Conservation (phyloP, 2,888 invertebrate genomes). For the Drosophila flavopinicola region DNA sequence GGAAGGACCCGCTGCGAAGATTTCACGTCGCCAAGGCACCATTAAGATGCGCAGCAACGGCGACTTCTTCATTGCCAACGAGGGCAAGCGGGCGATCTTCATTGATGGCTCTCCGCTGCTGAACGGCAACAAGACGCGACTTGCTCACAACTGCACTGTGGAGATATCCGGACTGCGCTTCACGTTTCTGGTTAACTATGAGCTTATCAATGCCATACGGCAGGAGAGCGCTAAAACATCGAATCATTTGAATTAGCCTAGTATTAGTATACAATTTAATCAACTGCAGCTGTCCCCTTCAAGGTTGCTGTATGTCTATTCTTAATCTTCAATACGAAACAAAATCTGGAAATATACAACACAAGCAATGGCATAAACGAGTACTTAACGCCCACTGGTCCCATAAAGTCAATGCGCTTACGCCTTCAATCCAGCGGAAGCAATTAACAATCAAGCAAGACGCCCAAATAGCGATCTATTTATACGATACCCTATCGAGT, state of each 20-base stretch:
- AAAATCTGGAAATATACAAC: constrained; percentile 49
- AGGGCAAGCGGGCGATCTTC: constrained; percentile 96
- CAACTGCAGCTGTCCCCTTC: constrained; percentile 18
- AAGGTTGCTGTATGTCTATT: constrained; percentile 42
- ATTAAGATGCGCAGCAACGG: constrained; percentile 95
- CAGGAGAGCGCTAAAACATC: constrained; percentile 94
- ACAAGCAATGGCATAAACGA: constrained; percentile 29
- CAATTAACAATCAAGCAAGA: constrained; percentile 23
- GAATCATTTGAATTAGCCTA: constrained; percentile 84
- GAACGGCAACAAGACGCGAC: constrained; percentile 93
- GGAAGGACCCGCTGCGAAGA: constrained; percentile 97
- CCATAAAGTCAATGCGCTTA: constrained; percentile 40
- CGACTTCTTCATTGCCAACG: constrained; percentile 97
- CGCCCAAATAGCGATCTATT: constrained; percentile 2
- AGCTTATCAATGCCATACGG: constrained; percentile 94
- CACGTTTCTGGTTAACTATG: constrained; percentile 96
- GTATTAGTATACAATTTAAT: constrained; percentile 11
- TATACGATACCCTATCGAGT: constrained; percentile 1
- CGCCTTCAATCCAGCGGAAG: constrained; percentile 64
- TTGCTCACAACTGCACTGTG: constrained; percentile 96
- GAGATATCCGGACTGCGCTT: constrained; percentile 97
- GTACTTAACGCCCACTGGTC: constrained; percentile 48
- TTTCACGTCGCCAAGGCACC: constrained; percentile 96
- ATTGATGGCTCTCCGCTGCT: constrained; percentile 96
- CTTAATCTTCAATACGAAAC: constrained; percentile 45